Base-by-base conservation (phyloP, 2,888 invertebrate species). In the Parnassius smintheus region DNA sequence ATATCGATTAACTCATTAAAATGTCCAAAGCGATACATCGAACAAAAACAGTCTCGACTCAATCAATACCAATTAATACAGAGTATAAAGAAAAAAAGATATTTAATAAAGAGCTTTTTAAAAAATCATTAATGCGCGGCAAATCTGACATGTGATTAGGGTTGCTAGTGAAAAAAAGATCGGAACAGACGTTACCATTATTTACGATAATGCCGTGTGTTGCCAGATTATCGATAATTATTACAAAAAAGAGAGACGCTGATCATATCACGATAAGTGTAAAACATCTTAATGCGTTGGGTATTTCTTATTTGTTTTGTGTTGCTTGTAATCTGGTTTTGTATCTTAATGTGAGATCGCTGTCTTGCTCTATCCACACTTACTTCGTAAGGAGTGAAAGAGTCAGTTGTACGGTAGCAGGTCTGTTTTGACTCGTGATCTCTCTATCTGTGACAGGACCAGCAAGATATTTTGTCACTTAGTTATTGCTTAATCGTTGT, bases 81-180 rank as follows among this genome's bases (percentile, higher is more conserved):
- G 64, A 69, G 66, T 72, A 68, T 72, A 66, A 70, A 55, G 50
- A 62, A 62, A 63, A 63, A 63, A 63, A 56, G 9, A 59, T 45
- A 51, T 63, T 59, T 59, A 63, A 55, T 59, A 63, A 56, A 59
- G 59, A 59, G 54, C 59, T 59, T 64, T 64, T 64, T 58, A 53
- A 64, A 56, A 64, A 84, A 82, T 85, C 82, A 87, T 88, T 86
- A 87, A 81, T 72, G 72, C 78, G 81, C 80, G 78, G 80, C 75
- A 90, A 91, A 91, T 88, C 91, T 88, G 91, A 91, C 91, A 86
- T 80, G 73, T 91, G 91, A 91, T 89, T 89, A 90, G 91, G 91
- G 91, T 91, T 88, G 79, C 90, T 81, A 83, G 75, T 71, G 75
- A 84, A 87, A 89, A 88, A 85, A 44, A 18, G 78, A 82, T 81